A percentile compares a stretch with the other conserved stretches of the same genome.
Evolutionary conservation across 2,113 vertebrate species (phyloP).

Genomic region (Chaetura pelagica): DNA sequence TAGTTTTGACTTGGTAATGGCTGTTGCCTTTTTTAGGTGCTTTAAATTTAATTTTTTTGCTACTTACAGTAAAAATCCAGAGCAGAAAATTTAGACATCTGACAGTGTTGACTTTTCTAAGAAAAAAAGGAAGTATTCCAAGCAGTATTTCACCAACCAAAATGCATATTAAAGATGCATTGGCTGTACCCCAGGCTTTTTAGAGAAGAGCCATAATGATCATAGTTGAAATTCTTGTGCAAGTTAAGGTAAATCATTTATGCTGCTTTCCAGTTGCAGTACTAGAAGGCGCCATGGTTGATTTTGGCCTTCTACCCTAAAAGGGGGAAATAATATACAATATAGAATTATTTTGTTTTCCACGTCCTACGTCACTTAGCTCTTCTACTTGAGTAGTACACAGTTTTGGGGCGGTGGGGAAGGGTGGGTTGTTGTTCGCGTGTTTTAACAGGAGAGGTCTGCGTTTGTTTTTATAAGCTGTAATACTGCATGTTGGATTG

Average conservation of each 20-base stretch:
- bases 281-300: neutral
- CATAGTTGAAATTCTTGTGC: neutral
- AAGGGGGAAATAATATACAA: neutral
- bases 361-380: neutral
- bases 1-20: neutral
- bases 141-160: neutral
- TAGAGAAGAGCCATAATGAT: neutral
- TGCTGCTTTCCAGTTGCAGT: neutral
- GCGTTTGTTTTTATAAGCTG: neutral
- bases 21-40: neutral
- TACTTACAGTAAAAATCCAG: neutral
- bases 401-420: accelerated
- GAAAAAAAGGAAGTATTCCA: constrained; percentile 12
- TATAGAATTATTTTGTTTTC: neutral
- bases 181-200: neutral
- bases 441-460: neutral
- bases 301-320: neutral
- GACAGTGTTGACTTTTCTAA: neutral
- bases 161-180: neutral
- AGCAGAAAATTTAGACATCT: neutral
- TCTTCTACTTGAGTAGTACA: neutral
- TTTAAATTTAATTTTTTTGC: neutral
- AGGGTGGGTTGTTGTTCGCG: too few relatives aligned
- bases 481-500: neutral
- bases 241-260: neutral